These are phyloP conservation scores for Epizoanthus ramosus DNA, from an alignment of 92 coral and sea anemone genomes.

Conservation along the genomic window DNA sequence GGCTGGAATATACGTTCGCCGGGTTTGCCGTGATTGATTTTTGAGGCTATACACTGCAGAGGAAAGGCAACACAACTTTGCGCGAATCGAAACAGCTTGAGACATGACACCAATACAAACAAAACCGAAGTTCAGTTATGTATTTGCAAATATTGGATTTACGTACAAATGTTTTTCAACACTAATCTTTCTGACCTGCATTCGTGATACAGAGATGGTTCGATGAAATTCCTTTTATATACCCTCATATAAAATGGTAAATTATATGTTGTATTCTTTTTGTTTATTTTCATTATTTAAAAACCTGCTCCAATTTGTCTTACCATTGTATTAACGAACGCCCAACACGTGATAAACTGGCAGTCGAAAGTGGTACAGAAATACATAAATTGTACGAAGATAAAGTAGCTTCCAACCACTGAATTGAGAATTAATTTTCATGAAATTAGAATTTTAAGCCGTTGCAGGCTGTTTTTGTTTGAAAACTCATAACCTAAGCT, in stretches of 20 bases:
- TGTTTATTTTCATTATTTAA: background rate
- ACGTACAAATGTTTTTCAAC: background rate
- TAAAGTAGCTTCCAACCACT: no score
- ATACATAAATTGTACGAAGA: no score
- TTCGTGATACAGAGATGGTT: background rate
- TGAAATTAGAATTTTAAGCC: no score
- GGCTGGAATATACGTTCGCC: background rate
- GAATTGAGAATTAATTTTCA: no score
- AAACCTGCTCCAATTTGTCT: background rate
- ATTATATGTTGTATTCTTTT: background rate
- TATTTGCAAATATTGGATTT: background rate
- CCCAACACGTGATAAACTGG: background rate
- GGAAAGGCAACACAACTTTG: constrained; percentile 4
- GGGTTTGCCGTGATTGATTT: background rate
- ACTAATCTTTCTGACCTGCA: background rate
- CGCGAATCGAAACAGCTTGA: constrained; percentile 40
- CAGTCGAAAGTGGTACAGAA: no score
- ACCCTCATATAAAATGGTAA: no score
- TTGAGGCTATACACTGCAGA: constrained; percentile 8
- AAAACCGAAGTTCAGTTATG: background rate
- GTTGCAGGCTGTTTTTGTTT: no score
- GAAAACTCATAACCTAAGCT: no score
- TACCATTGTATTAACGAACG: no score
- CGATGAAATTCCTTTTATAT: background rate
- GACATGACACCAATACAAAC: constrained; percentile 10